Conservation (phyloP, 2,113 vertebrate species). For the Psammodynastes pulverulentus region DNA sequence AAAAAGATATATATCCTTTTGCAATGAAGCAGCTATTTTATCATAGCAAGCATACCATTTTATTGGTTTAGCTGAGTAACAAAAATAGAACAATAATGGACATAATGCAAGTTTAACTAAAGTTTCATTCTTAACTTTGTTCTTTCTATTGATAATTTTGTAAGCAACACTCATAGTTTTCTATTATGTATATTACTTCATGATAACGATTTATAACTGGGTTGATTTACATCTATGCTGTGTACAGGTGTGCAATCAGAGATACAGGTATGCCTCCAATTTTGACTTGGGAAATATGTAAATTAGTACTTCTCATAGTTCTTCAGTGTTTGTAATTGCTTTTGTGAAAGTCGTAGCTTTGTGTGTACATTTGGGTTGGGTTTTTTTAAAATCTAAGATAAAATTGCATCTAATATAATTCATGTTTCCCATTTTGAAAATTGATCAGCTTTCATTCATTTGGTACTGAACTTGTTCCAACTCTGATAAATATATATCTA, state of each 20-base stretch:
- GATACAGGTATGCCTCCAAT: not conserved
- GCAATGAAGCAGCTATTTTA: slow-evolving; percentile 8
- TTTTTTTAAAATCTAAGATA: not conserved
- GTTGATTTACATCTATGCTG: slow-evolving; percentile 8
- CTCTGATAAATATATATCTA: not conserved
- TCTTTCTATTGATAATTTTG: slow-evolving; percentile 3
- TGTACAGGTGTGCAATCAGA: not conserved
- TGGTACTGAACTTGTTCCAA: not conserved
- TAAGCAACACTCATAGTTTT: not conserved
- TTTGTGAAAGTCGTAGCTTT: slow-evolving; percentile 21
- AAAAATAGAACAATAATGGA: slow-evolving; percentile 25
- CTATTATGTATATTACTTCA: not conserved
- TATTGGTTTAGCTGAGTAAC: slow-evolving; percentile 26
- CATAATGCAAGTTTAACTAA: slow-evolving; percentile 21
- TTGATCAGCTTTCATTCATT: slow-evolving; percentile 14
- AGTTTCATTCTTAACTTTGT: not conserved
- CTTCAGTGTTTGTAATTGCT: not conserved
- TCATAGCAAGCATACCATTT: slow-evolving; percentile 26
- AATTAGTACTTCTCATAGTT: not conserved
- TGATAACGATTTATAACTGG: slow-evolving; percentile 17
- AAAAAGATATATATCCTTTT: slow-evolving; percentile 39
- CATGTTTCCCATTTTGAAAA: slow-evolving; percentile 30
- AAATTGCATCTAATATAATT: not conserved
- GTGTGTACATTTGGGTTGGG: not conserved
- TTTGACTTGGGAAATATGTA: not conserved